Evolutionary conservation across 2,888 invertebrate species (phyloP), one percentile per base, ranked within the genome.

Genomic region (Venusia cambrica): DNA sequence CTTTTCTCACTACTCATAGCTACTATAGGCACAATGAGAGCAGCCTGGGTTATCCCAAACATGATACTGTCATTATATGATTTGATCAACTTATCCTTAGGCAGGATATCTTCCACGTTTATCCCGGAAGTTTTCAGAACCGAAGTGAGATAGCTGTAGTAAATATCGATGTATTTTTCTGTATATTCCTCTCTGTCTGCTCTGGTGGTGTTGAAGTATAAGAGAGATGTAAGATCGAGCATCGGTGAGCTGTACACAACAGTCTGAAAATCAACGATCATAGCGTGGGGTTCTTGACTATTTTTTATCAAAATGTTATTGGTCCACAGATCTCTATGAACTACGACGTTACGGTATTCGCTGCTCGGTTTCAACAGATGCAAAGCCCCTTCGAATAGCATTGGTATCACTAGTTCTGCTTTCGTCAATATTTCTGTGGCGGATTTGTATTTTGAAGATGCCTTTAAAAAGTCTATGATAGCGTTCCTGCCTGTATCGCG

Each of bases 231-330:
- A 5, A 92, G 56, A 52, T 94, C 93, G 28, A 92, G 74, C 51
- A 90, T 89, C 0, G 93, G 91, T 0, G 92, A 90, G 2, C 87
- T 80, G 54, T 93, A 94, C 5, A 93, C 67, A 0, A 90, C 83
- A 24, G 93, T 78, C 64, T 94, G 94, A 55, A 89, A 94, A 62
- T 94, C 93, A 2, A 94, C 88, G 14, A 93, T 61, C 12, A 90
- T 57, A 17, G 89, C 87, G 1, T 89, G 72, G 1, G 79, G 78
- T 3, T 55, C 56, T 0, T 73, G 52, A 6, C 65, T 41, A 2
- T 57, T 62, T 49, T 75, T 80, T 8, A 91, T 76, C 63, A 92
- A 83, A 21, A 91, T 72, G 52, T 92, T 92, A 54, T 91, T 91
- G 0, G 79, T 71, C 91, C 91, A 91, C 11, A 91, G 67, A 65